These are phyloP conservation scores for Drosophila arizonae DNA, from an alignment of 1,140 invertebrate genomes.

Conservation along the genomic window DNA sequence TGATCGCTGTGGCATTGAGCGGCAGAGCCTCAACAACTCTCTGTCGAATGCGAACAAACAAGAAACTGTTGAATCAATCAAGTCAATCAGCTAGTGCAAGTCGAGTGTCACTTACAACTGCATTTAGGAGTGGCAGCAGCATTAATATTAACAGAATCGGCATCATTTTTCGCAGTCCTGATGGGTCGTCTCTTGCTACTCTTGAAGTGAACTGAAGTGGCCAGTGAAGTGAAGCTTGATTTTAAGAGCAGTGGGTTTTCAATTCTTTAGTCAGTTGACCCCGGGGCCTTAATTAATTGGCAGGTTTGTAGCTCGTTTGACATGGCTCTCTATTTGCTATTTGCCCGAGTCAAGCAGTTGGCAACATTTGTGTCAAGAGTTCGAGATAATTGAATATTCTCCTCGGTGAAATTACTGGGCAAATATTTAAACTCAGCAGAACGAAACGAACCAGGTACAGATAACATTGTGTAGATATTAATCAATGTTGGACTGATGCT, in stretches of 20 bases:
- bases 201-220: slow-evolving; percentile 33
- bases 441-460: slow-evolving; percentile 24
- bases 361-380: slow-evolving; percentile 72
- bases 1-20: slow-evolving; percentile 15
- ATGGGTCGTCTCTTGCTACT: slow-evolving; percentile 14
- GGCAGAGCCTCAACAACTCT: slow-evolving; percentile 24
- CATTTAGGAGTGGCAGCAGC: slow-evolving; percentile 6
- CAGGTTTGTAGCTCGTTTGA: slow-evolving; percentile 46
- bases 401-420: slow-evolving; percentile 37
- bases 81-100: neutral
- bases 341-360: slow-evolving; percentile 45
- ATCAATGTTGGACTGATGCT: slow-evolving; percentile 31
- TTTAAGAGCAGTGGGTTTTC: slow-evolving; percentile 48
- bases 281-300: slow-evolving; percentile 60
- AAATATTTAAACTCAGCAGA: slow-evolving; percentile 61
- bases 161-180: slow-evolving; percentile 6
- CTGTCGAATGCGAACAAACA: neutral
- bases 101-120: slow-evolving; percentile 34
- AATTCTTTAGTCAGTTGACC: slow-evolving; percentile 36
- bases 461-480: slow-evolving; percentile 32
- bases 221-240: slow-evolving; percentile 11
- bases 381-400: slow-evolving; percentile 61
- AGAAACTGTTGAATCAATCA: no score
- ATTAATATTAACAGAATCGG: slow-evolving; percentile 8
- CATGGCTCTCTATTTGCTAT: slow-evolving; percentile 48